Base-by-base conservation (phyloP, 2,113 vertebrate species). In the Zosterops lateralis region DNA sequence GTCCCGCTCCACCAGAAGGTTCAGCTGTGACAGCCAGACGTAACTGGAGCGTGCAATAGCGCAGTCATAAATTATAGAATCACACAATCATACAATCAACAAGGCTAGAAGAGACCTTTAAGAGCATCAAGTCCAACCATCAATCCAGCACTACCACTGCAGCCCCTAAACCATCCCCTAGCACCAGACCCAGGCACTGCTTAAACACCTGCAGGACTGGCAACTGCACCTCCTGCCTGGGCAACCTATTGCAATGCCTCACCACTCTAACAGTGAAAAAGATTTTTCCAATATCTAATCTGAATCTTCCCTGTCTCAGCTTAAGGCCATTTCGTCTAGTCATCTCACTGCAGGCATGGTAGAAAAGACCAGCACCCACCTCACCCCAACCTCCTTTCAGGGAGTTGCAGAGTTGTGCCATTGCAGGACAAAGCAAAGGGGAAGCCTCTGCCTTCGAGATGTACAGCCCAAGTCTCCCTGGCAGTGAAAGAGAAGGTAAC, bases 1-100 rank as follows among this genome's bases (percentile, higher is more conserved):
- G 38, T 32, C 19, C 21, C 47, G 17, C 12, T 29, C 42, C 40
- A 10, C 6, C 38, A 65, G 38, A 31, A 83, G 22, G 45, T 12
- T 77, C 44, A 38, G 7, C 7, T 42, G 12, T 24, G 57, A 71
- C 18, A 40, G n/a, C 13, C 80, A 61, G 57, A 13, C 0, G 0
- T 38, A 53, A 57, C 10, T 14, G 32, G 21, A 54, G 32, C 0
- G 0, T 16, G 28, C 14, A 14, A 65, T 1, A 2, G 19, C 24
- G 44, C 53, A 81, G 32, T 25, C 51, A 73, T 32, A 32, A 54
- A 34, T 61, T 4, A 71, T 13, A 71, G 16, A 60, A 14, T 38
- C 48, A 50, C 25, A 50, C 24, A 50, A 15, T 61, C 32, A 61
- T 17, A 38, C 18, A 56, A 36, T 11, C 36, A 51, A 22, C 28